Conservation (phyloP, 1,140 invertebrate species). For the Aplysia californica region DNA sequence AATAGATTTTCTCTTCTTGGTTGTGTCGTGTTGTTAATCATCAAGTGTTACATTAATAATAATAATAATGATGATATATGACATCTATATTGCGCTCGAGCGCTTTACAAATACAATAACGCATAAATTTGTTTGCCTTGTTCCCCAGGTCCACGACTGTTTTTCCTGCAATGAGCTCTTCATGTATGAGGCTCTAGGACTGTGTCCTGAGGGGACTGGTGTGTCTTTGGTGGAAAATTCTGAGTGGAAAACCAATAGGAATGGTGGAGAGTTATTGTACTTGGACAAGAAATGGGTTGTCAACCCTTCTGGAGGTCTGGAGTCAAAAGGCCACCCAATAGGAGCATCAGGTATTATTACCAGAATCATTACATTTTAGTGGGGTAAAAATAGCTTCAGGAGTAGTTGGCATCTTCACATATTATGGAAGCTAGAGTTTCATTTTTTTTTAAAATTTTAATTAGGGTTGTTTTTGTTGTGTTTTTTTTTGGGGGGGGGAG, state of each 20-base stretch:
- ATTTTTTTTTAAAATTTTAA: not conserved
- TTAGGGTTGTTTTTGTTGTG: not conserved
- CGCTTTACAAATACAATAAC: no score
- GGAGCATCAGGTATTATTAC: conserved; percentile 96
- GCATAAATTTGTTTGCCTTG: no score
- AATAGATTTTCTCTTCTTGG: no score
- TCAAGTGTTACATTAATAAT: no score
- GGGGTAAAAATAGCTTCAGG: no score
- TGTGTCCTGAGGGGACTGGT: conserved; percentile 77
- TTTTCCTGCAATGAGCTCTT: conserved; percentile 98
- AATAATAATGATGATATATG: no score
- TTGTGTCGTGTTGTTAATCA: no score
- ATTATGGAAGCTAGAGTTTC: not conserved
- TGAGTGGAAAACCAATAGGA: conserved; percentile 47
- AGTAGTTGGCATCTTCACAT: not conserved
- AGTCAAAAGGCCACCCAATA: conserved; percentile 98
- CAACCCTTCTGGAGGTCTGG: conserved; percentile 97
- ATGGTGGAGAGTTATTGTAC: conserved; percentile 50
- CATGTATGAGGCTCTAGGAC: conserved; percentile 96
- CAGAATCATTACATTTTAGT: no score
- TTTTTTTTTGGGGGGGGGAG: no score
- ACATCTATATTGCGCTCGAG: no score
- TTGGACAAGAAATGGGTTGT: conserved; percentile 94
- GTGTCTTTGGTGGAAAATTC: conserved; percentile 46
- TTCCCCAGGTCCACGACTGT: conserved; percentile 89